phyloP scores from a whole-genome alignment of 2,888 invertebrate genomes.

The Tetragnatha montana region DNA sequence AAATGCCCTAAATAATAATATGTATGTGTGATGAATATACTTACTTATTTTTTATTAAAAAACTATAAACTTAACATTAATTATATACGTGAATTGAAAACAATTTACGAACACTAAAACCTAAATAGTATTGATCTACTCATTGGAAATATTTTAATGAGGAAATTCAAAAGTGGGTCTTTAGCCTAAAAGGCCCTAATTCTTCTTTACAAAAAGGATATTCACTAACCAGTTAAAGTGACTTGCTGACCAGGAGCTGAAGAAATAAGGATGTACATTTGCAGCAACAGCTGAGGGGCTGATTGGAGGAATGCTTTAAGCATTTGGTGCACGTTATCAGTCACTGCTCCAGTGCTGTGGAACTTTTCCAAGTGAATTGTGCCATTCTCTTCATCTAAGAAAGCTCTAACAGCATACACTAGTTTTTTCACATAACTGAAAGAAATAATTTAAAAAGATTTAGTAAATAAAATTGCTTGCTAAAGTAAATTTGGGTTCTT shows the following conservation, averaged over 20 bases:
- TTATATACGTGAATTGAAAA: too few relatives aligned
- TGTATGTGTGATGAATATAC: too few relatives aligned
- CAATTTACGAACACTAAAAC: too few relatives aligned
- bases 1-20: too few relatives aligned
- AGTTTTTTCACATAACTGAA: conserved; percentile 68
- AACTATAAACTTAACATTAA: too few relatives aligned
- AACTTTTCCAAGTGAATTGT: conserved; percentile 63
- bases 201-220: neutral
- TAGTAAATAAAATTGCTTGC: neutral
- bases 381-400: conserved; percentile 61
- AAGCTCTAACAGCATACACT: conserved; percentile 58
- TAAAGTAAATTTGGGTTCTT: neutral
- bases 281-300: conserved; percentile 84
- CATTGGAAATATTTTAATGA: too few relatives aligned
- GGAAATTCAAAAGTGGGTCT: too few relatives aligned
- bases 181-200: too few relatives aligned
- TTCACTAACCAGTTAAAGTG: conserved; percentile 50
- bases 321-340: conserved; percentile 83
- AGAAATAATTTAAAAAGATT: neutral
- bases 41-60: too few relatives aligned
- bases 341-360: conserved; percentile 76
- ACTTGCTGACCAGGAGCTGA: conserved; percentile 45
- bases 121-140: too few relatives aligned
- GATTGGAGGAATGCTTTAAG: conserved; percentile 84
- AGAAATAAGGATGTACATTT: conserved; percentile 81